Evolutionary conservation across 2,888 invertebrate genomes (phyloP).

Genomic region (Caprella mutica): DNA sequence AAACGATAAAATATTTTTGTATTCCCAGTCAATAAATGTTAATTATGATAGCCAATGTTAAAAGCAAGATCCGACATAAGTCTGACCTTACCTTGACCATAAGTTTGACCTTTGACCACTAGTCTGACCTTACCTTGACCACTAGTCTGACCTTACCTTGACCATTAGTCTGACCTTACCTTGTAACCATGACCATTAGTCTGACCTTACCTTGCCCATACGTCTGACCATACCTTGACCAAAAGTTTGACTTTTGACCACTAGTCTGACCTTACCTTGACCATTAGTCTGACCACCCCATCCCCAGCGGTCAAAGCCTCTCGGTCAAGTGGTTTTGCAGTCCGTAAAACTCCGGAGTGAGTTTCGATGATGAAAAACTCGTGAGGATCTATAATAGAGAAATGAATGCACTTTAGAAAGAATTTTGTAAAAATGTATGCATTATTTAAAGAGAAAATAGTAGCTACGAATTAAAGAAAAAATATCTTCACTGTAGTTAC

Average conservation of each 20-base stretch:
- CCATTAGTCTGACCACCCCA: constrained; percentile 63
- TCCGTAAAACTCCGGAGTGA: constrained; percentile 63
- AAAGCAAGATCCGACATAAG: too few species aligned
- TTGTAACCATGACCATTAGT: too few species aligned
- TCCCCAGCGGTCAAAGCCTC: constrained; percentile 61
- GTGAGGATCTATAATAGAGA: constrained; percentile 57
- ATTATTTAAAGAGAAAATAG: neutral
- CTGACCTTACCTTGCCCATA: too few species aligned
- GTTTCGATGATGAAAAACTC: constrained; percentile 74
- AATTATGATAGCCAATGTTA: too few species aligned
- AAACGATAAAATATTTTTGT: too few species aligned
- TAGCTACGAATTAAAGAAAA: too few species aligned
- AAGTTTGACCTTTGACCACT: neutral
- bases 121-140: constrained; percentile 48
- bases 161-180: constrained; percentile 56
- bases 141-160: constrained; percentile 64
- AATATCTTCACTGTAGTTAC: too few species aligned
- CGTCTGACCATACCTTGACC: too few species aligned
- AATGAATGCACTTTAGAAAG: neutral
- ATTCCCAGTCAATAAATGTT: too few species aligned
- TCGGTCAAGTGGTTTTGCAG: constrained; percentile 71
- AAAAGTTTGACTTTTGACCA: too few species aligned
- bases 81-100: too few species aligned
- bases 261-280: constrained; percentile 46
- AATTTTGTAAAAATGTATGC: neutral